These are phyloP conservation scores for Coranthus polyacanthus DNA, from an alignment of 2,797 vertebrate genomes.

Conservation along the genomic window DNA sequence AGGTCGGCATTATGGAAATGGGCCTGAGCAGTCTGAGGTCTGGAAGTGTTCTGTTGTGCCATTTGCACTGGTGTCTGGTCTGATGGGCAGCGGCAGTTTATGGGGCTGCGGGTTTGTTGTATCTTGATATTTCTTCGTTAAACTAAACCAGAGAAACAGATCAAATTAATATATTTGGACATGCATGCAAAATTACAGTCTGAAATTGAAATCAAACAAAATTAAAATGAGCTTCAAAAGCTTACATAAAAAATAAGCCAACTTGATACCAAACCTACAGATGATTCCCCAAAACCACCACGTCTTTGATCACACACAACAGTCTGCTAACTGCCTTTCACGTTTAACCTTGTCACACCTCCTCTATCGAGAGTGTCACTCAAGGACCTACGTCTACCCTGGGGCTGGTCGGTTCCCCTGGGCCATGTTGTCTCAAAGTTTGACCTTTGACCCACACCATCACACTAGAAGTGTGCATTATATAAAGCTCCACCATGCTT, in stretches of 20 bases:
- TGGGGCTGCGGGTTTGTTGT: constrained; percentile 36
- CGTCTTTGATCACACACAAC: constrained; percentile 56
- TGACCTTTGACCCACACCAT: background rate
- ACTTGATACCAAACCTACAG: constrained; percentile 16
- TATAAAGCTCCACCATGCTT: constrained; percentile 3
- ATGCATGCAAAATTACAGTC: background rate
- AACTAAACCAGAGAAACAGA: background rate
- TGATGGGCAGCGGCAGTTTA: constrained; percentile 24
- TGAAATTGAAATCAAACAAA: background rate
- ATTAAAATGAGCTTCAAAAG: constrained; percentile 2
- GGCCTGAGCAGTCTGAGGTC: constrained; percentile 7
- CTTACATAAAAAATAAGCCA: background rate
- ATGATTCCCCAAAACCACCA: constrained; percentile 8
- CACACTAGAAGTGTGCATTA: background rate
- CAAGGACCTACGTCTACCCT: constrained; percentile 28
- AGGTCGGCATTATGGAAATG: constrained; percentile 52
- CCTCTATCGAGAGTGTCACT: constrained; percentile 57
- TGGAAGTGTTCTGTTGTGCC: constrained; percentile 52
- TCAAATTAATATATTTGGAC: background rate
- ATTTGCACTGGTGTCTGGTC: constrained; percentile 29
- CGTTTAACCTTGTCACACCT: constrained; percentile 68
- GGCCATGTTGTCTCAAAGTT: constrained; percentile 34
- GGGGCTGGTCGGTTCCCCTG: constrained; percentile 59
- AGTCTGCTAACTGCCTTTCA: constrained; percentile 39
- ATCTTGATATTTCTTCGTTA: constrained; percentile 25